Evolutionary conservation across 1,140 invertebrate species (phyloP).

Genomic region (Drepana arcuata): DNA sequence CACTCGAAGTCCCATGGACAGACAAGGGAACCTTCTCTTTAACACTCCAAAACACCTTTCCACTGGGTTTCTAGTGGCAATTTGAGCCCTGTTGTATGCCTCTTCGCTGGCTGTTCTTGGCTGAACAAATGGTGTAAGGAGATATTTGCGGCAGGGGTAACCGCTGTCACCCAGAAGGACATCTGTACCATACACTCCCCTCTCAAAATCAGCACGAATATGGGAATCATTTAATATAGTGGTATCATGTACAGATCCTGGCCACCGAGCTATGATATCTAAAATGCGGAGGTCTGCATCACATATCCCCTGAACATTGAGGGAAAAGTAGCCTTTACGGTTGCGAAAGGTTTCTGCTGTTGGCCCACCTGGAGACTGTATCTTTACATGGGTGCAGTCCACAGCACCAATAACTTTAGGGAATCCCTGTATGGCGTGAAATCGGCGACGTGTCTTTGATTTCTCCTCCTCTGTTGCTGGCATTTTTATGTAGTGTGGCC

Average conservation of each 20-base stretch:
- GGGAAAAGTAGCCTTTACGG: slow-evolving; percentile 5
- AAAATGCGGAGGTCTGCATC: slow-evolving; percentile 2
- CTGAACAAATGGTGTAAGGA: slow-evolving; percentile 27
- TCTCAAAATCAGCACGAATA: slow-evolving; percentile 15
- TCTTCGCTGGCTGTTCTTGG: slow-evolving; percentile 5
- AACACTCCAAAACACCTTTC: slow-evolving; percentile 9
- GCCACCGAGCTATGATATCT: slow-evolving; percentile 35
- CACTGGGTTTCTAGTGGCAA: slow-evolving; percentile 10
- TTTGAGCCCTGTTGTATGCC: slow-evolving; percentile 8
- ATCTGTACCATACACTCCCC: slow-evolving; percentile 15
- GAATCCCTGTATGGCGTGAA: slow-evolving; percentile 22
- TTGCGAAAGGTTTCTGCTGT: neutral
- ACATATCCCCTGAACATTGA: slow-evolving; percentile 3
- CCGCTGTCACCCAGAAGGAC: slow-evolving; percentile 29
- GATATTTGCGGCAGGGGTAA: slow-evolving; percentile 19
- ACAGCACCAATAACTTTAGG: slow-evolving; percentile 51
- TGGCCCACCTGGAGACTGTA: slow-evolving; percentile 27
- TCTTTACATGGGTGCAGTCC: slow-evolving; percentile 53
- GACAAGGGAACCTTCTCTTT: slow-evolving; percentile 6
- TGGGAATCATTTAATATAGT: slow-evolving; percentile 35
- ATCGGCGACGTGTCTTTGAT: neutral
- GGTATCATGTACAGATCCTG: slow-evolving; percentile 46
- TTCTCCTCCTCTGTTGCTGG: neutral
- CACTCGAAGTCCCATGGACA: no score
- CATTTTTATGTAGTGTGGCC: slow-evolving; percentile 5